Base-by-base conservation (phyloP, 2,797 vertebrate species). In the Propithecus deckenii region DNA sequence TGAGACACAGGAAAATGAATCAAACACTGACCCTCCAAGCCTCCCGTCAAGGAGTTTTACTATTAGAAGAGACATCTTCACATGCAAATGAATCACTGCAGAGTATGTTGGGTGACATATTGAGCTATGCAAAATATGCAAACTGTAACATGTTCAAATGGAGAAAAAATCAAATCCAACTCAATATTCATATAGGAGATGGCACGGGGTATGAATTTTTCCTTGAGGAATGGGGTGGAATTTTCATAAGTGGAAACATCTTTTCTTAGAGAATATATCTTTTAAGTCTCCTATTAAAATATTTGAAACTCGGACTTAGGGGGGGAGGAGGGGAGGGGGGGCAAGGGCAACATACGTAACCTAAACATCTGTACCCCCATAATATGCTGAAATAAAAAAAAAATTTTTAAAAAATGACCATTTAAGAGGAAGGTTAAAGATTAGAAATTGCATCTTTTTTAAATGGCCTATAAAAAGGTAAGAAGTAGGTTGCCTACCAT, bases 241-340 rank as follows among this genome's bases (percentile, higher is more conserved):
- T 79, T 95, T 76, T 72, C 41, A 61, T 91, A 89, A 78, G 15
- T 28, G 2, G n/a, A 87, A 71, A 57, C 23, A 88, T 67, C n/a
- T 95, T 95, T 59, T 94, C 41, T 43, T 83, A 72, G 86, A 75
- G 52, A 85, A 78, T 61, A 25, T 88, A 72, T 71, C 86, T 95
- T 83, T 38, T 52, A 30, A 30, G 17, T 89, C 50, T 57, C 78
- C 17, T 72, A 52, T 75, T n/a, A 80, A 72, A 89, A 38, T 38
- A 38, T 38, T 38, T 38, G 38, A 38, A 38, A 38, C 38, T 38
- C 38, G 38, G 4, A 38, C 38, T 38, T 38, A 38, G 38, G 38
- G 38, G 38, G 38, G 38, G 3, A 38, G 38, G 38, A 38, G 4
- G 38, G 38, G 38, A 38, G 38, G 38, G 38, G 38, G 38, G 38